phyloP scores from a whole-genome alignment of 2,888 invertebrate genomes.

The Deroplatys truncata region DNA sequence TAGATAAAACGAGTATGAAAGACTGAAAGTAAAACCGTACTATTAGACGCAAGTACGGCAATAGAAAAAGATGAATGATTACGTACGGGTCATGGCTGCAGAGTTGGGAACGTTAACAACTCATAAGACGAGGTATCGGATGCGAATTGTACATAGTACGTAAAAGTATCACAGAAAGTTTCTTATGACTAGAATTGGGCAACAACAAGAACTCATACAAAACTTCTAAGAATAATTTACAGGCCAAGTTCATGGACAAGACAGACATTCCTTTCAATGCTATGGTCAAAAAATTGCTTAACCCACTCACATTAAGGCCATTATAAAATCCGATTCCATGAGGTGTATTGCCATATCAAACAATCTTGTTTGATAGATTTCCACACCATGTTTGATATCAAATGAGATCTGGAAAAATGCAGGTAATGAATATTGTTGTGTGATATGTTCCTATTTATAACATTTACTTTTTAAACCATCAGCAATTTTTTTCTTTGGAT shows the following conservation, averaged over 20 bases:
- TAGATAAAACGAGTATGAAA: constrained; percentile 11
- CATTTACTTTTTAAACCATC: neutral
- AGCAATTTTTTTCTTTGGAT: neutral
- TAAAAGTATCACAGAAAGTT: constrained; percentile 39
- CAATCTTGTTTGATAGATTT: neutral
- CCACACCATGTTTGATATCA: neutral
- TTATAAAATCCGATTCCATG: neutral
- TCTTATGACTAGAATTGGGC: constrained; percentile 38
- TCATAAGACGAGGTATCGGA: constrained; percentile 25
- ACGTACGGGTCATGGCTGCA: constrained; percentile 14
- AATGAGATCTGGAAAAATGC: neutral
- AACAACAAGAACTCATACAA: constrained; percentile 26
- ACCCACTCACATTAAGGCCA: neutral
- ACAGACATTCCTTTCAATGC: neutral
- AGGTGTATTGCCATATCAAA: neutral
- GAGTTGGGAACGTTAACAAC: constrained; percentile 18
- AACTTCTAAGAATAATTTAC: constrained; percentile 6
- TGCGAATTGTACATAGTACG: constrained; percentile 27
- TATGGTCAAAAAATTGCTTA: neutral
- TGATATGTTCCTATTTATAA: neutral
- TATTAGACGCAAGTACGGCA: constrained; percentile 3
- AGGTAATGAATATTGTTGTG: neutral
- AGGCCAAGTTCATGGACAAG: neutral
- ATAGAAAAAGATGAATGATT: constrained; percentile 5
- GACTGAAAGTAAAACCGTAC: constrained; percentile 17